Evolutionary conservation across 2,888 invertebrate genomes (phyloP), one percentile per base, ranked within the genome.

Genomic region (Pedicia rivosa): DNA sequence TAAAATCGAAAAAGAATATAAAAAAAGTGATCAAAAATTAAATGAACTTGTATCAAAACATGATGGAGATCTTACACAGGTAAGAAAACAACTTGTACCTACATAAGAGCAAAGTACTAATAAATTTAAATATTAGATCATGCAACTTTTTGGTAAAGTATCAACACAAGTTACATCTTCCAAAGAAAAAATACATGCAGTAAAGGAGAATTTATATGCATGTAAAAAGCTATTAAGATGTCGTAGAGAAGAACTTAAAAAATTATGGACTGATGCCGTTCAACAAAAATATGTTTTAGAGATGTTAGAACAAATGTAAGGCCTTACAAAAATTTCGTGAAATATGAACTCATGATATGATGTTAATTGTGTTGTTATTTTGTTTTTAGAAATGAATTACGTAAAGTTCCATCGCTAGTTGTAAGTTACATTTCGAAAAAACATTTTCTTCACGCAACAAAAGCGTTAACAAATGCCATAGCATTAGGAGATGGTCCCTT

Each of bases 231-330:
- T 97, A 38, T 63, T 98, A 42, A 78, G 88, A 42, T 84, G 94
- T 57, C 76, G 90, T 37, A 69, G 92, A 25, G 94, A 94, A 51
- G 97, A 97, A 56, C 64, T 98, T 41, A 78, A 86, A 50, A 79
- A 90, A 45, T 67, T 97, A 38, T 97, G 95, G 92, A 69, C 86
- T 5, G 94, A 95, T 57, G 88, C 91, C 2, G 73, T 95, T n/a
- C 91, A 97, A 52, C 92, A 95, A 52, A 88, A 90, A 53, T 81
- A 91, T 53, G 83, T 90, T 39, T 59, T 92, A 28, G 74, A 82
- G 46, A 74, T 94, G 62, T 62, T 95, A 29, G 84, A 91, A 48
- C 84, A 92, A 62, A 88, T 94, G 61, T 61, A 48, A 47, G 53
- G 42, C 2, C 2, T 2, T 16, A 26, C n/a, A 7, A 10, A n/a